Base-by-base conservation (phyloP, 2,888 invertebrate species). In the Hydroisotoma schaefferi region DNA sequence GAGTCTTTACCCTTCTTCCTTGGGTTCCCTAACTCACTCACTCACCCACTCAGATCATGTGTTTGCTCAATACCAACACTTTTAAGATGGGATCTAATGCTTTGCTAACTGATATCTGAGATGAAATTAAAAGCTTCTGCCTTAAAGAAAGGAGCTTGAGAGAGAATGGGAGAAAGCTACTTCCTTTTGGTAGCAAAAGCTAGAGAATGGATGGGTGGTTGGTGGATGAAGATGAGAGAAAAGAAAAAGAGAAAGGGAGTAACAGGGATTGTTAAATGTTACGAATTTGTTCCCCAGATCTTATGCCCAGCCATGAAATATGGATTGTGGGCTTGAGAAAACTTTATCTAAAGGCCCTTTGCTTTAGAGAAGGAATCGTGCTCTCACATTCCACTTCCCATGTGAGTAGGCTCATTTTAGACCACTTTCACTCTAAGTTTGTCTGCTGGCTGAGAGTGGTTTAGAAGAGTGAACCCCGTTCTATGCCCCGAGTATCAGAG, bases 21-120 rank as follows among this genome's bases (percentile, higher is more conserved):
- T n/a, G n/a, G n/a, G n/a, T n/a, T n/a, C n/a, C n/a, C n/a, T n/a
- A n/a, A n/a, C 29, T 37, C 52, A 20, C 33, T 37, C 52, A 52
- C 52, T 37, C 46, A 46, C 22, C 37, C 52, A 52, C 52, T 52
- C 37, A 33, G 37, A 33, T 52, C 49, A 28, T 33, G 29, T 71
- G 69, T 71, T 71, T 71, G 66, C 71, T 63, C 69, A 65, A 65
- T 66, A 68, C 71, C 69, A 71, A 66, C 71, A 67, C 64, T 68
- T 69, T 69, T 70, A 67, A 68, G 63, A 67, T n/a, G n/a, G 68
- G 61, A 66, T 64, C 68, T 71, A 71, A 71, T 69, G 71, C 66
- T 64, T 60, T 60, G 64, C 66, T 67, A 71, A 71, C 62, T 71
- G 70, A 71, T 71, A 71, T 63, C 71, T 70, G 46, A 69, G 71